Conservation (phyloP, 2,113 vertebrate genomes). For the Aramus guarauna region DNA sequence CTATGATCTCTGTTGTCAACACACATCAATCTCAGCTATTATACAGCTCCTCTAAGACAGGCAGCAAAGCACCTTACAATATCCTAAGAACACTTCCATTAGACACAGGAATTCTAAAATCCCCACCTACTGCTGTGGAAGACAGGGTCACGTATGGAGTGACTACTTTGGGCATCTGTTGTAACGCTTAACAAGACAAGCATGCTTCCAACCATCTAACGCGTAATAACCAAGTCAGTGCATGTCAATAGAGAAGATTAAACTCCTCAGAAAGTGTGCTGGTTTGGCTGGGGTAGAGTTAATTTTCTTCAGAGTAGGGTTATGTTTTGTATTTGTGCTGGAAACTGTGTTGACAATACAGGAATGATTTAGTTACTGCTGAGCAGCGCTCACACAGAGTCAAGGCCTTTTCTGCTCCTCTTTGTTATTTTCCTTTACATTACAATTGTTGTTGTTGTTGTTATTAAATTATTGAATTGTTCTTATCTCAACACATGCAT, state of each 20-base stretch:
- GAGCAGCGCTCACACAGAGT: too few species aligned
- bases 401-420: too few species aligned
- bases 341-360: too few species aligned
- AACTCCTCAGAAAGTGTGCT: background rate
- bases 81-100: constrained; percentile 14
- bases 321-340: too few species aligned
- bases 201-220: background rate
- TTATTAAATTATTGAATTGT: too few species aligned
- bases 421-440: too few species aligned
- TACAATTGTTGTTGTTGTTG: too few species aligned
- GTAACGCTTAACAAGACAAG: background rate
- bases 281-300: too few species aligned
- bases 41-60: background rate
- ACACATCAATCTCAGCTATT: constrained; percentile 44
- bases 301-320: too few species aligned
- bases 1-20: constrained; percentile 54
- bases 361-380: too few species aligned
- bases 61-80: background rate
- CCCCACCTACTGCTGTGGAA: background rate
- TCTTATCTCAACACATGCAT: too few species aligned
- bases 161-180: background rate
- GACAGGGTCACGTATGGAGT: background rate
- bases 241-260: background rate
- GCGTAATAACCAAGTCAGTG: background rate
- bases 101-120: background rate